Evolutionary conservation across 1,140 invertebrate species (phyloP), one percentile per base, ranked within the genome.

Genomic region (Ooceraea biroi): DNA sequence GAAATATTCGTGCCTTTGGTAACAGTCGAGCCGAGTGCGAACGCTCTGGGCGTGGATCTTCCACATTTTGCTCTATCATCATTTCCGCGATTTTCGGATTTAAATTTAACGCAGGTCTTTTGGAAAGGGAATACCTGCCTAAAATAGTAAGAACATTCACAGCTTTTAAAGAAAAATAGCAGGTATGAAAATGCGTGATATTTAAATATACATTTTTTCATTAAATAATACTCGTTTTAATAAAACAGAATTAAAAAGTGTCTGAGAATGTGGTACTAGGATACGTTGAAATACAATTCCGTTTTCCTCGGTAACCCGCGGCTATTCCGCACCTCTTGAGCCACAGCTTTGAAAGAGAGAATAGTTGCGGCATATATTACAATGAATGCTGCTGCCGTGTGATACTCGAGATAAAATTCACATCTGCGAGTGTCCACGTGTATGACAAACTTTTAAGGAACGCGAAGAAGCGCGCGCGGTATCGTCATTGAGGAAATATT

Each of bases 81-180:
- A 22, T 50, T 36, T 57, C 36, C 36, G 7, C 17, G 41, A 71
- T 17, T 27, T 44, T 55, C 63, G 58, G 48, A 55, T 78, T 69
- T 44, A 69, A 78, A 36, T 69, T 41, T 69, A 69, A 80, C 52
- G 41, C n/a, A n/a, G n/a, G 17, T 14, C 44, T 14, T 77, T 80
- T 71, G 10, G 27, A 69, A 22, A 44, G 76, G 10, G 8, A 1
- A 68, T 17, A 22, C 8, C 19, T 30, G 58, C 48, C 48, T 50
- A 11, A 48, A 27, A 25, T 5, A 10, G 48, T 50, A 8, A 50
- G 12, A 50, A 44, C n/a, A 10, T 10, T 36, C 46, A 19, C 17
- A 17, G 12, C 0, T 27, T 19, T 55, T 55, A 10, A 57, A 48
- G 44, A 46, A 12, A 41, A 27, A 30, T 52, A n/a, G 36, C 36